phyloP scores from a whole-genome alignment of 92 coral and sea anemone species.

The Umimayanthus chanpuru region DNA sequence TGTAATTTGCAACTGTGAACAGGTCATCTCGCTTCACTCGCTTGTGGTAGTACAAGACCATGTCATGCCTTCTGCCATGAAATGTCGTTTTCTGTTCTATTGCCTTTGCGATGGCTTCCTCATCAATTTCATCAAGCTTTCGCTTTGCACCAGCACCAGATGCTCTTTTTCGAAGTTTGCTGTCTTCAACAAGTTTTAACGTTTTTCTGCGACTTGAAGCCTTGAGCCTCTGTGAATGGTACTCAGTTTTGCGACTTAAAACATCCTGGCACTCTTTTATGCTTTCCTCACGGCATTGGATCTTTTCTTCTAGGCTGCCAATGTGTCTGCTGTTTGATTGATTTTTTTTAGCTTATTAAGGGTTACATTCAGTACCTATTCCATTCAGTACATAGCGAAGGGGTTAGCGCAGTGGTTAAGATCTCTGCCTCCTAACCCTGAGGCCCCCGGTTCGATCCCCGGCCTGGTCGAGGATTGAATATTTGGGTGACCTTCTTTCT shows the following conservation, averaged over 20 bases:
- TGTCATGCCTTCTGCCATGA: constrained; percentile 56
- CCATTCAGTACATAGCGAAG: no score
- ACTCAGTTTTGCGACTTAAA: constrained; percentile 14
- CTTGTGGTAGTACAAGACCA: constrained; percentile 57
- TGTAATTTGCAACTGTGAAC: constrained; percentile 48
- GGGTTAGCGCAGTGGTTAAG: no score
- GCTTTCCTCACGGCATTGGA: constrained; percentile 39
- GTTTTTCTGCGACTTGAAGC: constrained; percentile 21
- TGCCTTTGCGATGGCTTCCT: constrained; percentile 54
- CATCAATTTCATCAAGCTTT: constrained; percentile 48
- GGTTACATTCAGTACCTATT: constrained; percentile 31
- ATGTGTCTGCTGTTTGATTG: constrained; percentile 55
- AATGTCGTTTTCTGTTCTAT: constrained; percentile 50
- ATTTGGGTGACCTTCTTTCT: no score
- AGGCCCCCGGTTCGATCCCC: no score
- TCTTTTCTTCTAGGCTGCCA: constrained; percentile 44
- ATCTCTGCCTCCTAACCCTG: no score
- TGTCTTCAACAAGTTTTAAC: constrained; percentile 39
- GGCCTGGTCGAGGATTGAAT: no score
- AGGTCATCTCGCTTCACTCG: constrained; percentile 55
- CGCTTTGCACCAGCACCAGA: constrained; percentile 54
- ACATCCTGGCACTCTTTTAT: constrained; percentile 22
- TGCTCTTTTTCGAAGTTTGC: constrained; percentile 43
- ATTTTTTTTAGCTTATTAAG: constrained; percentile 36
- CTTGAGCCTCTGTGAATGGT: constrained; percentile 28